Conservation (phyloP, 2,888 invertebrate genomes). For the Meliscaeva auricollis region DNA sequence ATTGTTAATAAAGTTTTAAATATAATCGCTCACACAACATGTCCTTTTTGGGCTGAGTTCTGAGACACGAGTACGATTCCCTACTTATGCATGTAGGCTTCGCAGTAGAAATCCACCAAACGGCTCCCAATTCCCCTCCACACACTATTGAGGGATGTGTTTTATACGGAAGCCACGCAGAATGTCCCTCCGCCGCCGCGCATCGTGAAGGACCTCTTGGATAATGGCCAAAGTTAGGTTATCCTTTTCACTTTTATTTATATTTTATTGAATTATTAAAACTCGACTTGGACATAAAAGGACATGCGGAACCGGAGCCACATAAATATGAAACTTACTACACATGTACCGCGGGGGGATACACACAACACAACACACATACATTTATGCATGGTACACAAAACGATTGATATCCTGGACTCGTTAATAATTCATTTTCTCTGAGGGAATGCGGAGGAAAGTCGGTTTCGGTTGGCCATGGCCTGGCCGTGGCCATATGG, state of each 20-base stretch:
- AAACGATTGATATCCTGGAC: conserved; percentile 70
- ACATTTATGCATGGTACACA: conserved; percentile 16
- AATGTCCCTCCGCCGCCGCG: neutral
- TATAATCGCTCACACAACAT: conserved; percentile 61
- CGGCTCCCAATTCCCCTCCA: neutral
- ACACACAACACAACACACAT: neutral
- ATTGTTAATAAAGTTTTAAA: conserved; percentile 74
- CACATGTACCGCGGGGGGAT: conserved; percentile 11
- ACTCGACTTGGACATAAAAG: conserved; percentile 54
- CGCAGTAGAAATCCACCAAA: conserved; percentile 12
- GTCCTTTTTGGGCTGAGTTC: neutral
- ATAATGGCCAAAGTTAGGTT: conserved; percentile 29
- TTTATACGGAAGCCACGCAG: conserved; percentile 16
- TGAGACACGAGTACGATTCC: neutral
- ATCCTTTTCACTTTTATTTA: conserved; percentile 43
- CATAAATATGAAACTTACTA: conserved; percentile 43
- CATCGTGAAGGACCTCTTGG: conserved; percentile 21
- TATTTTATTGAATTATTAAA: conserved; percentile 69
- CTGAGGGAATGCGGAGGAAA: conserved; percentile 45
- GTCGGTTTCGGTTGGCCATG: conserved; percentile 28
- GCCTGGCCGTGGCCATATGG: conserved; percentile 38
- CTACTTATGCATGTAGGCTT: conserved; percentile 43
- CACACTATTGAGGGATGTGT: conserved; percentile 26
- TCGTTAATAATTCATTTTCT: conserved; percentile 67
- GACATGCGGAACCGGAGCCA: conserved; percentile 26